Evolutionary conservation across 2,888 invertebrate genomes (phyloP).

Genomic region (Cetonia aurata): DNA sequence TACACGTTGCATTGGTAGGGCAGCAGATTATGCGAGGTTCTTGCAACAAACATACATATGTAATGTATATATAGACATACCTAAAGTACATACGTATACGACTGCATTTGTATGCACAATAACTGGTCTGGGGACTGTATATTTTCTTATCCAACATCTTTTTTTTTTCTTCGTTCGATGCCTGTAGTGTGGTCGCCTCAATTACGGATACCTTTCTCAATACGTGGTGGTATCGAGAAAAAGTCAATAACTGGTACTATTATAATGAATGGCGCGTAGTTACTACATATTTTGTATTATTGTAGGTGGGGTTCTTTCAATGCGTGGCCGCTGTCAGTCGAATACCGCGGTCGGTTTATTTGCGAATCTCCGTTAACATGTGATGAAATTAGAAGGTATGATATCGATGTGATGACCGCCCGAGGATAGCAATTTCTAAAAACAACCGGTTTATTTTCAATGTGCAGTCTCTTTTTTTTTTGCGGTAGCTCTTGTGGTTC

Average conservation of each 20-base stretch:
- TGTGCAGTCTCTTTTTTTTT: constrained; percentile 15
- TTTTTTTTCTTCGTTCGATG: constrained; percentile 7
- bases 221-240: constrained; percentile 11
- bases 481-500: neutral
- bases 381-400: constrained; percentile 38
- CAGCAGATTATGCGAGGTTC: no score
- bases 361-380: constrained; percentile 31
- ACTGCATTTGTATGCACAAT: constrained; percentile 12
- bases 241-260: constrained; percentile 22
- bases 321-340: constrained; percentile 27
- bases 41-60: no score
- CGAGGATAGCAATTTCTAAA: constrained; percentile 31
- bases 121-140: constrained; percentile 32
- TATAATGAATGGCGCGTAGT: constrained; percentile 8
- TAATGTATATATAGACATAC: no score
- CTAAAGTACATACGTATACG: neutral
- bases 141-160: constrained; percentile 33
- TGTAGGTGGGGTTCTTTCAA: constrained; percentile 14
- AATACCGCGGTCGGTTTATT: constrained; percentile 25
- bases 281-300: neutral
- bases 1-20: no score
- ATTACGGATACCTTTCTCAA: constrained; percentile 20
- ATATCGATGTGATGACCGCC: constrained; percentile 13
- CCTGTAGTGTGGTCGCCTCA: constrained; percentile 17
- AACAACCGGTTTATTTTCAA: constrained; percentile 21